Evolutionary conservation across 2,113 vertebrate species (phyloP).

Genomic region (Corvus hawaiiensis): DNA sequence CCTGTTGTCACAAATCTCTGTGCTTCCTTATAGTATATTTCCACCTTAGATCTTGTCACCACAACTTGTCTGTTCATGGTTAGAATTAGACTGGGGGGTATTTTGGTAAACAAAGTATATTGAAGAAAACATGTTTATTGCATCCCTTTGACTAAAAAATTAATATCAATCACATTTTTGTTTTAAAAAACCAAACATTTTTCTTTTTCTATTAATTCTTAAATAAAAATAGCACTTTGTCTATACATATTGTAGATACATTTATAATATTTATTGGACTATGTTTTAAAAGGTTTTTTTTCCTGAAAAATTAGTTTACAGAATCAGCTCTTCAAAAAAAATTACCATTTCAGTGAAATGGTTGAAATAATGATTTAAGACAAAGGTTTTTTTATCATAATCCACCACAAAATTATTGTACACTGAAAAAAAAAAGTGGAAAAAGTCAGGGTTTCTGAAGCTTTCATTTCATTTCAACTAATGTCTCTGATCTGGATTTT

Average conservation of each 20-base stretch:
- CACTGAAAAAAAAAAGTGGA: background rate
- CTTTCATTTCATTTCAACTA: background rate
- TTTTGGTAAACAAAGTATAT: background rate
- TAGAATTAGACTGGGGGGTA: background rate
- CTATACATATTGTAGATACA: background rate
- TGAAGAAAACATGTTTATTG: background rate
- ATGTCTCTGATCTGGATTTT: background rate
- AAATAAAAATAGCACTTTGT: background rate
- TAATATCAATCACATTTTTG: background rate
- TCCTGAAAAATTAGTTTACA: background rate
- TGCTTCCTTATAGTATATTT: background rate
- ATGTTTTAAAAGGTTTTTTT: background rate
- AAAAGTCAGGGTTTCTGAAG: background rate
- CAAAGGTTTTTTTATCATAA: background rate
- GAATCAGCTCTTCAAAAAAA: background rate
- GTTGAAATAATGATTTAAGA: background rate
- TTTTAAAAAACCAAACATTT: rapidly evolving
- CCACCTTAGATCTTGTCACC: background rate
- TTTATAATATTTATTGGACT: background rate
- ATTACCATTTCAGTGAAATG: background rate
- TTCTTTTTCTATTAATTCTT: background rate
- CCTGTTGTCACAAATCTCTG: background rate
- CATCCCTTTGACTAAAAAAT: background rate
- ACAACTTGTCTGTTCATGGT: background rate
- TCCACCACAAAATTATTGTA: background rate